Percentiles rank a stretch among this genome's conserved stretches.
These are phyloP conservation scores for Lycaon pictus DNA, from an alignment of 2,113 vertebrate genomes.

Conservation along the genomic window DNA sequence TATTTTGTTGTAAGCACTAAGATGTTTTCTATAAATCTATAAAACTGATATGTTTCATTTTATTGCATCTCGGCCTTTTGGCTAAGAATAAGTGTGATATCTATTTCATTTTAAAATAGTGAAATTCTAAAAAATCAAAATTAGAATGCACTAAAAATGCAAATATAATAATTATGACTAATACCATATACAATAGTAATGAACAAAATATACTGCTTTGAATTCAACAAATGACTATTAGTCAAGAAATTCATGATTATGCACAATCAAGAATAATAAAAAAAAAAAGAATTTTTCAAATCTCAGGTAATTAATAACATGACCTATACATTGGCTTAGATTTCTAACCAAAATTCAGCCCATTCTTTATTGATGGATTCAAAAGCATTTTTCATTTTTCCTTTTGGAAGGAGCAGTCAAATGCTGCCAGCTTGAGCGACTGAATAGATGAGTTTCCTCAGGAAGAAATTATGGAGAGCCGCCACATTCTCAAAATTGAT, in stretches of 20 bases:
- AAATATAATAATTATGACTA: neutral
- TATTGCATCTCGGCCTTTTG: too few species aligned
- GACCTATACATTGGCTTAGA: neutral
- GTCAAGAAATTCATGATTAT: neutral
- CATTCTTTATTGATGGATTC: constrained; percentile 55
- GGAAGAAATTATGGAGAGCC: constrained; percentile 26
- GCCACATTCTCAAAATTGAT: neutral
- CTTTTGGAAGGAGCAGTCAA: constrained; percentile 53
- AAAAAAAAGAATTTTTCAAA: constrained; percentile 12
- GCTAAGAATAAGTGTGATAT: neutral
- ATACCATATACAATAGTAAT: neutral
- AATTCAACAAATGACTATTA: neutral
- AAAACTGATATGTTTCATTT: neutral
- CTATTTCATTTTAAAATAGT: constrained; percentile 6
- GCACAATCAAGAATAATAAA: neutral
- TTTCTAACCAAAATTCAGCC: constrained; percentile 35
- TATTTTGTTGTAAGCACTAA: neutral
- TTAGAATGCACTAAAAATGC: neutral
- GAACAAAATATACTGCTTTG: constrained; percentile 23
- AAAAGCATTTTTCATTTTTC: constrained; percentile 56
- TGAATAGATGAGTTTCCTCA: neutral
- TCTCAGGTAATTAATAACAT: constrained; percentile 33
- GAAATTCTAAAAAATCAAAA: constrained; percentile 33
- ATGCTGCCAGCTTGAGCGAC: neutral
- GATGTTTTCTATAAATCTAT: neutral